Evolutionary conservation across 2,888 invertebrate species (phyloP), one percentile per base, ranked within the genome.

Genomic region (Ectobius pallidus): DNA sequence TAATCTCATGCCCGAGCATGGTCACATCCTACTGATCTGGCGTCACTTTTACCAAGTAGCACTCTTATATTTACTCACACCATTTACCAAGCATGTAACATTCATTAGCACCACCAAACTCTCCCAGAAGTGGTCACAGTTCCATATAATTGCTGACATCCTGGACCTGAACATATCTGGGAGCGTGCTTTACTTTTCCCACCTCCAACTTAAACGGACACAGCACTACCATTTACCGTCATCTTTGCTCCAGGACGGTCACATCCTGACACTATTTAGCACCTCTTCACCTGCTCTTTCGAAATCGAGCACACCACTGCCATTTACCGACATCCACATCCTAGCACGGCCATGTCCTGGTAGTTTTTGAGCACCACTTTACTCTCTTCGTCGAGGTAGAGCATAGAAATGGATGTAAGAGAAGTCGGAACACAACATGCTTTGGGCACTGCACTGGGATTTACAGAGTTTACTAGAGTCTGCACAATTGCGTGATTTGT

Each of bases 401-500:
- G 89, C 93, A 99, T 96, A 75, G 97, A 95, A 80, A 99, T 96
- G 77, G 95, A 90, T 78, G 94, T 93, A 76, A 98, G 90, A 82
- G 95, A 92, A 75, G 97, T 97, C 61, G 99, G 98, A 73, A 99
- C 96, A 85, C 99, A 99, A 85, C 98, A 99, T 77, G 98, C 94
- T 83, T 94, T 94, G 67, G 99, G 98, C 82, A 97, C 97, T 77
- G 90, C 88, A 78, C 89, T 89, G 77, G 96, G 96, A 83, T 94
- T 94, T 83, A 96, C 92, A 77, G 95, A 95, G 86, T 99, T 95
- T 81, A 98, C 94, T 82, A 99, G 87, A 77, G 95, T 96, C 87
- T 99, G 99, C 80, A 99, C 95, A 80, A 99, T 97, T 77, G 99
- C 99, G 85, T 99, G 99, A 84, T 99, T 99, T 74, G 99, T 98